Evolutionary conservation across 2,797 vertebrate genomes (phyloP).

Genomic region (Myoxocephalus aenaeus): DNA sequence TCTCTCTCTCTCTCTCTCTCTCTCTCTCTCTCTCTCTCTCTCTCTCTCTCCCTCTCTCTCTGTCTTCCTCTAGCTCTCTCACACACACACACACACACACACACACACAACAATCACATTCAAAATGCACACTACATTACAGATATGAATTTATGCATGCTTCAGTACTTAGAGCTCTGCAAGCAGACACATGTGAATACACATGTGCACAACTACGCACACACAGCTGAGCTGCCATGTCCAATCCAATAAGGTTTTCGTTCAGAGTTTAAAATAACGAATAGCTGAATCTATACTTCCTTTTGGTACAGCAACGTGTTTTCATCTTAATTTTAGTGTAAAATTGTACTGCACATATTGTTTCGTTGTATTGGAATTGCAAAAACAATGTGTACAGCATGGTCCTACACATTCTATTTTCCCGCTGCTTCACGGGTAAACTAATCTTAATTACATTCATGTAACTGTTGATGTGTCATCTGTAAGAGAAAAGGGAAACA

Average conservation of each 20-base stretch:
- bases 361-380: constrained; percentile 25
- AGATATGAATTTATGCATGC: constrained; percentile 59
- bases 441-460: constrained; percentile 53
- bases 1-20: constrained; percentile 11
- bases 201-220: constrained; percentile 24
- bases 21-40: constrained; percentile 15
- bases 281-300: constrained; percentile 39
- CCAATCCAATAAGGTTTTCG: constrained; percentile 54
- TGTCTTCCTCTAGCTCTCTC: constrained; percentile 32
- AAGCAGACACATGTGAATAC: constrained; percentile 56
- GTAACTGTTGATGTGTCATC: constrained; percentile 58
- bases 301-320: constrained; percentile 21
- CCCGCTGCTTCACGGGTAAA: constrained; percentile 46
- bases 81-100: constrained; percentile 9
- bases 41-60: constrained; percentile 41
- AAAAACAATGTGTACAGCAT: constrained; percentile 24
- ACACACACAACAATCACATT: constrained; percentile 39
- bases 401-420: constrained; percentile 39
- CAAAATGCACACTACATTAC: constrained; percentile 65
- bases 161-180: constrained; percentile 61
- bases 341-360: constrained; percentile 20
- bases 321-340: constrained; percentile 37
- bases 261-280: constrained; percentile 58
- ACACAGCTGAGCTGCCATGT: constrained; percentile 52
- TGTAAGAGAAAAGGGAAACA: constrained; percentile 54